These are phyloP conservation scores for Pithys albifrons DNA, from an alignment of 2,113 vertebrate genomes.

Conservation along the genomic window DNA sequence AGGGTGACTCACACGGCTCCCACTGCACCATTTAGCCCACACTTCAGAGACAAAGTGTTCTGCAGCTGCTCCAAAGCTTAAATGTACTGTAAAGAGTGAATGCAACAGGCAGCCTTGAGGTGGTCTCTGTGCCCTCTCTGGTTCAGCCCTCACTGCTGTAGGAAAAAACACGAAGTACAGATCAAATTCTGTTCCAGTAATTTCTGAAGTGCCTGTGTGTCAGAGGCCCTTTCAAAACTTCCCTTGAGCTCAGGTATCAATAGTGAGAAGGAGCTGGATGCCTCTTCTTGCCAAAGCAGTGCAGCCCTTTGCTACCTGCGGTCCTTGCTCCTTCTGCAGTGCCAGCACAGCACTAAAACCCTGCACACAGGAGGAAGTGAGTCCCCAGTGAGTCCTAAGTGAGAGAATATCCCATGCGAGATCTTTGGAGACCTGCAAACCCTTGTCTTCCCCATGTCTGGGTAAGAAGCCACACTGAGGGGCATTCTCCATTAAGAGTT, in stretches of 20 bases:
- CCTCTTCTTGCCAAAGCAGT: not conserved
- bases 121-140: not conserved
- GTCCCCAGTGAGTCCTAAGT: not conserved
- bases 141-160: not conserved
- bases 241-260: accelerated
- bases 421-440: not conserved
- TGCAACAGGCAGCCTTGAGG: not conserved
- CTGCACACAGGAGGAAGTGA: accelerated
- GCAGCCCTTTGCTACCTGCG: not conserved
- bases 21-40: not conserved
- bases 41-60: not conserved
- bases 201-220: not conserved
- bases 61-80: not conserved
- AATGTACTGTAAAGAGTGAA: not conserved
- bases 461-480: not conserved
- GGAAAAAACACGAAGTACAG: not conserved
- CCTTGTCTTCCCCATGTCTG: accelerated
- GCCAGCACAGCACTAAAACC: not conserved
- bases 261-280: not conserved
- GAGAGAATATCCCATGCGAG: not conserved
- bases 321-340: not conserved
- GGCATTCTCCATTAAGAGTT: not conserved
- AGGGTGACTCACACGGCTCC: not conserved
- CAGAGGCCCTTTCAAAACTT: not conserved
- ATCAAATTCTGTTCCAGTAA: not conserved